Conservation (phyloP, 2,797 vertebrate species). For the Orientallactaga sibirica region DNA sequence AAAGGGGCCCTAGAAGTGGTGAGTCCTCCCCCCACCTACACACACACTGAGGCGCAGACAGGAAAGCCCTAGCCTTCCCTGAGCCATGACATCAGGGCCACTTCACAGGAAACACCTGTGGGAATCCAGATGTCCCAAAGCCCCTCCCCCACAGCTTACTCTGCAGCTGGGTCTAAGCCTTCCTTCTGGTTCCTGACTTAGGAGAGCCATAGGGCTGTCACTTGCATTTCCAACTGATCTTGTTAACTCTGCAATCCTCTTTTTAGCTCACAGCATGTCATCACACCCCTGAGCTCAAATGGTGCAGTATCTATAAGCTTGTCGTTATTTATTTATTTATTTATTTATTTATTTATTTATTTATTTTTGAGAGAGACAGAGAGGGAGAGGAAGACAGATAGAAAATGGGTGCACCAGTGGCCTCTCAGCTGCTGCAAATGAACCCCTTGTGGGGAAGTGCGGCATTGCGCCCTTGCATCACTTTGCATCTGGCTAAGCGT, state of each 20-base stretch:
- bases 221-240: neutral
- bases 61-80: neutral
- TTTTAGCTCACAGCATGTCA: neutral
- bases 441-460: too few relatives aligned
- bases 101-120: neutral
- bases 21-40: neutral
- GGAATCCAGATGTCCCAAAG: neutral
- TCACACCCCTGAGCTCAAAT: neutral
- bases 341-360: too few relatives aligned
- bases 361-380: too few relatives aligned
- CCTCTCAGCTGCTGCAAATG: too few relatives aligned
- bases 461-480: too few relatives aligned
- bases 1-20: neutral
- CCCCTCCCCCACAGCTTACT: accelerated
- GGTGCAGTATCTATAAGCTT: too few relatives aligned
- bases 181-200: neutral
- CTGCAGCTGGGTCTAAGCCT: neutral
- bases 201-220: neutral
- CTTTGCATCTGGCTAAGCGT: too few relatives aligned
- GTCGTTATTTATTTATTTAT: too few relatives aligned
- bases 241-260: neutral
- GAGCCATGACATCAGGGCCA: neutral
- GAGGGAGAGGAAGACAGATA: too few relatives aligned
- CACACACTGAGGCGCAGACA: neutral
- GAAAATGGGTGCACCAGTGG: too few relatives aligned